Evolutionary conservation across 2,888 invertebrate genomes (phyloP).

Genomic region (Ochropleura leucogaster): DNA sequence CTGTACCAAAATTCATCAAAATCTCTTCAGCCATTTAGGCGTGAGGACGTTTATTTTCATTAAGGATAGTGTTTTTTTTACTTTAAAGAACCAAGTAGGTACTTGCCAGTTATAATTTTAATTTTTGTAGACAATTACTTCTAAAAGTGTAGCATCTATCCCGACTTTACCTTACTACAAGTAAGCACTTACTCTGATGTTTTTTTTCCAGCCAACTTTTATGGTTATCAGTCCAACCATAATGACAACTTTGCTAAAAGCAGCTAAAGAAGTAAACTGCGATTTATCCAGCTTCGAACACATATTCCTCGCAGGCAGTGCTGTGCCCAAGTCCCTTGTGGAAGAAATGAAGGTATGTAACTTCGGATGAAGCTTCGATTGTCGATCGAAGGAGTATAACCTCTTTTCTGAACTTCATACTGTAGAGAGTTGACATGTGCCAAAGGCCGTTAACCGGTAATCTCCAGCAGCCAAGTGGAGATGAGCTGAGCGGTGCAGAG

Average conservation of each 20-base stretch:
- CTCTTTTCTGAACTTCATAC: neutral
- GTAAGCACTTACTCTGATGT: neutral
- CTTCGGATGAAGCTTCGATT: neutral
- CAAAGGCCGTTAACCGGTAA: neutral
- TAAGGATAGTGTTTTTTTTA: too few relatives aligned
- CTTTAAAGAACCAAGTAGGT: too few relatives aligned
- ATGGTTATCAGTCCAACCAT: constrained; percentile 67
- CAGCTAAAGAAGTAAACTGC: constrained; percentile 51
- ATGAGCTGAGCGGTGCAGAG: too few relatives aligned
- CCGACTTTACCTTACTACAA: too few relatives aligned
- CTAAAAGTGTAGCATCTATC: too few relatives aligned
- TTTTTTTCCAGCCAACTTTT: constrained; percentile 65
- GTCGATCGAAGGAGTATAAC: neutral
- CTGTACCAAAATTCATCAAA: too few relatives aligned
- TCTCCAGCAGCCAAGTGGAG: neutral
- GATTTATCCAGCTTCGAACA: constrained; percentile 67
- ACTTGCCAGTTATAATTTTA: too few relatives aligned
- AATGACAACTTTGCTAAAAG: constrained; percentile 64
- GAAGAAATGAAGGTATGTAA: constrained; percentile 58
- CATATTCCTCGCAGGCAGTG: constrained; percentile 70
- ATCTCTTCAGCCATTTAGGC: too few relatives aligned
- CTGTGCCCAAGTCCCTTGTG: constrained; percentile 61
- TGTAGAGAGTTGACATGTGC: too few relatives aligned
- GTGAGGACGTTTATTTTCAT: too few relatives aligned
- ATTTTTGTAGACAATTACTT: too few relatives aligned